These are phyloP conservation scores for Psittacus erithacus DNA, from an alignment of 2,113 vertebrate genomes.

Conservation along the genomic window DNA sequence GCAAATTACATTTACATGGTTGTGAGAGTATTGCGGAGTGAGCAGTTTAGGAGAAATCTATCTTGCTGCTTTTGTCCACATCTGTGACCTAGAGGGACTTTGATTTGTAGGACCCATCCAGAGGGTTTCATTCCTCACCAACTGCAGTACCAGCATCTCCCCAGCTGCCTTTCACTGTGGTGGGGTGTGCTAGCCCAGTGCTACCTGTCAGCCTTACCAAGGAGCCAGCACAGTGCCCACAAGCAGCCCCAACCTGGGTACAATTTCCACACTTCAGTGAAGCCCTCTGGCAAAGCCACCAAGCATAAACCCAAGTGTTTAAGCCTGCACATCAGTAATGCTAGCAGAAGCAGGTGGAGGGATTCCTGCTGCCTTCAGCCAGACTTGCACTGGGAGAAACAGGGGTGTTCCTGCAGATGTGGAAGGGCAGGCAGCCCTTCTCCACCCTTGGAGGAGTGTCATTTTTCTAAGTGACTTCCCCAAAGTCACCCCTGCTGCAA, in stretches of 20 bases:
- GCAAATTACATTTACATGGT: background rate
- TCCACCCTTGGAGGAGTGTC: rapidly evolving
- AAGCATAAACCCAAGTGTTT: background rate
- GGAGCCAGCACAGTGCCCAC: background rate
- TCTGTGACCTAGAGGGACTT: background rate
- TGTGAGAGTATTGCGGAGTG: background rate
- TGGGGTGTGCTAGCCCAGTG: background rate
- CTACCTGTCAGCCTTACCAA: background rate
- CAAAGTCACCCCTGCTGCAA: background rate
- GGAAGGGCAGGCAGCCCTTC: background rate
- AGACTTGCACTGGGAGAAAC: background rate
- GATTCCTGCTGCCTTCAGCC: background rate
- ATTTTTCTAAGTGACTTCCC: background rate
- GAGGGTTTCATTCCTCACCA: background rate
- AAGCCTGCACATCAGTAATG: background rate
- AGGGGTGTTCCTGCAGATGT: background rate
- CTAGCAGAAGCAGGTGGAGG: background rate
- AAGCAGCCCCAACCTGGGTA: background rate
- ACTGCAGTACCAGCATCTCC: background rate
- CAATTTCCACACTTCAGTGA: background rate
- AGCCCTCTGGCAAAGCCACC: background rate
- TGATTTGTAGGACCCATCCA: background rate
- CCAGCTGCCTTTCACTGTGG: background rate
- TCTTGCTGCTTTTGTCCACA: background rate
- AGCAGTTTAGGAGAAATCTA: background rate